phyloP scores from a whole-genome alignment of 2,888 invertebrate species.

The Melinaea menophilus region DNA sequence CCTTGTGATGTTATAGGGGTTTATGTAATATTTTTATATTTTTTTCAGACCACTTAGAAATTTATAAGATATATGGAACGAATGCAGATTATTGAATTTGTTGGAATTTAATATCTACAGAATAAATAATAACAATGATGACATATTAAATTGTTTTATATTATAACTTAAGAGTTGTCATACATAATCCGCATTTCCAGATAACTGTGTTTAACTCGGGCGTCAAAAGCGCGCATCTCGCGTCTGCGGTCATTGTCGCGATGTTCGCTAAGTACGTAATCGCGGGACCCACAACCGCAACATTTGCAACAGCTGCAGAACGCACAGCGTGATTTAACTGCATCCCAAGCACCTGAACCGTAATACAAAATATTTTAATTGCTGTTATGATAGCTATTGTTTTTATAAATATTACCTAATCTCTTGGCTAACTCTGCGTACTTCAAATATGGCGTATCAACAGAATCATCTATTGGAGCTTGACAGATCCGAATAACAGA shows the following conservation, averaged over 20 bases:
- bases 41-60: too few relatives aligned
- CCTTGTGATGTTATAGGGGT: too few relatives aligned
- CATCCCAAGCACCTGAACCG: constrained; percentile 49
- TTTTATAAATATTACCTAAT: constrained; percentile 41
- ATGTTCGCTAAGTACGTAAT: constrained; percentile 46
- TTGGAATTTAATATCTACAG: too few relatives aligned
- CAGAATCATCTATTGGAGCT: constrained; percentile 50
- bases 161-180: constrained; percentile 21
- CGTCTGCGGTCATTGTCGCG: constrained; percentile 35
- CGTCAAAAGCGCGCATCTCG: constrained; percentile 55
- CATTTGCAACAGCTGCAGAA: constrained; percentile 51
- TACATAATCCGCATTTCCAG: constrained; percentile 53
- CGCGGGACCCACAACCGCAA: constrained; percentile 42
- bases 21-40: too few relatives aligned
- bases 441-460: constrained; percentile 49
- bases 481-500: constrained; percentile 53
- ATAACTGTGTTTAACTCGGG: constrained; percentile 43
- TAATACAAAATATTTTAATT: not conserved
- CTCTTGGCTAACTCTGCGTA: constrained; percentile 45
- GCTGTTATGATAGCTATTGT: too few relatives aligned
- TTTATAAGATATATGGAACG: too few relatives aligned
- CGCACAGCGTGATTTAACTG: constrained; percentile 47
- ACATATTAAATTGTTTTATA: not conserved
- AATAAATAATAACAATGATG: too few relatives aligned
- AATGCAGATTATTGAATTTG: too few relatives aligned